A percentile compares a stretch with the other conserved stretches of the same genome.
Evolutionary conservation across 2,888 invertebrate species (phyloP).

Genomic region (Dysmachus trigonus): DNA sequence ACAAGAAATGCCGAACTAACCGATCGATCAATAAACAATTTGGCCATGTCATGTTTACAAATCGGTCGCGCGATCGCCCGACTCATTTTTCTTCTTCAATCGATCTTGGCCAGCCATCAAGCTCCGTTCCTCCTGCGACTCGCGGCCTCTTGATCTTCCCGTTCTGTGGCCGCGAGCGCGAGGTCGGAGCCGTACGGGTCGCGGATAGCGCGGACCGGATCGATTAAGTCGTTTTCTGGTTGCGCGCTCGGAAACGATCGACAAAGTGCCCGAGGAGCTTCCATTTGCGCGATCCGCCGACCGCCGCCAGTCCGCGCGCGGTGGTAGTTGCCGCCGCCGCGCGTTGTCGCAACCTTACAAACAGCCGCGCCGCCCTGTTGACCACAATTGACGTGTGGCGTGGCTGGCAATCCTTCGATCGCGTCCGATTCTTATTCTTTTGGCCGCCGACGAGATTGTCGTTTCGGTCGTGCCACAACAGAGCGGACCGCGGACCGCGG

Average conservation of each 20-base stretch:
- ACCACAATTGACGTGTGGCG: slow-evolving; percentile 41
- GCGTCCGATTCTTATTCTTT: neutral
- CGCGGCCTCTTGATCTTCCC: neutral
- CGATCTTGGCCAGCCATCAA: slow-evolving; percentile 27
- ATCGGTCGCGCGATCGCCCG: slow-evolving; percentile 36
- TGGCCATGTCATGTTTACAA: slow-evolving; percentile 41
- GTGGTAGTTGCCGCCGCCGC: neutral
- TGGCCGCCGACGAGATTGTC: slow-evolving; percentile 18
- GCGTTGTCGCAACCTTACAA: slow-evolving; percentile 18
- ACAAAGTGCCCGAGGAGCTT: neutral
- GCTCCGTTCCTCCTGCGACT: neutral
- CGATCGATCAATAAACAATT: slow-evolving; percentile 48
- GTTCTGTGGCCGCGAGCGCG: neutral
- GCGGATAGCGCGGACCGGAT: neutral
- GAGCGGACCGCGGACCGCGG: neutral
- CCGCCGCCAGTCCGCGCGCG: too few species aligned
- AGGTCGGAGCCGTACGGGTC: neutral
- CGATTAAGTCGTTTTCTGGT: slow-evolving; percentile 14
- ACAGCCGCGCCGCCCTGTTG: slow-evolving; percentile 1
- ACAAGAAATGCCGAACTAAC: slow-evolving; percentile 51
- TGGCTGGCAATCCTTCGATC: slow-evolving; percentile 13
- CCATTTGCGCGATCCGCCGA: slow-evolving; percentile 21
- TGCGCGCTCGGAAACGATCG: neutral
- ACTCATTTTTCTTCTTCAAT: slow-evolving; percentile 28
- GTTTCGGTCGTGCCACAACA: slow-evolving; percentile 27